Base-by-base conservation (phyloP, 2,113 vertebrate genomes). In the Alectura lathami region DNA sequence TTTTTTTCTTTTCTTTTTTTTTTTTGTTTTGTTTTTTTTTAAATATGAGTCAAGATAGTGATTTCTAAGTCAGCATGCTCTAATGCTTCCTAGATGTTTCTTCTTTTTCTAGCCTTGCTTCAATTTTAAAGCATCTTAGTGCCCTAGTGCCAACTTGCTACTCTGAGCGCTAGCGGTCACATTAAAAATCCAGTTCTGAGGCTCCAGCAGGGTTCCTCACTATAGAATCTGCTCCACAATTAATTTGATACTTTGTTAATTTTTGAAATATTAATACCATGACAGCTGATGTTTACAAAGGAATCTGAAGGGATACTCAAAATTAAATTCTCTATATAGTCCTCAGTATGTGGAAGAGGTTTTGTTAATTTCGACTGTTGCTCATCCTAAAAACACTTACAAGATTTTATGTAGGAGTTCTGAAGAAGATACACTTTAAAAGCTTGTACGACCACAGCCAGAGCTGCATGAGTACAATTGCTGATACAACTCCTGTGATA, bases 61-160 rank as follows among this genome's bases (percentile, higher is more conserved):
- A 63, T 79, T 60, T 69, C 74, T 11, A 40, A 57, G 32, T n/a
- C 84, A 4, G 79, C 45, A 11, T 2, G 74, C 57, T 76, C 48
- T 9, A 14, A 53, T 17, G 57, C 30, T 80, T 96, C 94, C 89
- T 89, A 69, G 89, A 89, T 42, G 53, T 29, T 91, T 96, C 91
- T n/a, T 60, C 24, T 89, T 95, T 32, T 54, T 54, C 80, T 20
- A 32, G 36, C 8, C 26, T 48, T 0, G 2, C 50, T 73, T 66
- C 70, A 9, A 0, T 69, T 79, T 27, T 47, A 56, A 66, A 50
- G 59, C 30, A 13, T 26, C 57, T 43, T 48, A 4, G 76, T 22
- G 70, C 40, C 57, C 43, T 29, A 3, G 72, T 15, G 50, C 56
- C 54, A n/a, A 56, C 15, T 9, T 36, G 64, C 48, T 42, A 7